Evolutionary conservation across 2,888 invertebrate genomes (phyloP).

Genomic region (Parochlus steinenii): DNA sequence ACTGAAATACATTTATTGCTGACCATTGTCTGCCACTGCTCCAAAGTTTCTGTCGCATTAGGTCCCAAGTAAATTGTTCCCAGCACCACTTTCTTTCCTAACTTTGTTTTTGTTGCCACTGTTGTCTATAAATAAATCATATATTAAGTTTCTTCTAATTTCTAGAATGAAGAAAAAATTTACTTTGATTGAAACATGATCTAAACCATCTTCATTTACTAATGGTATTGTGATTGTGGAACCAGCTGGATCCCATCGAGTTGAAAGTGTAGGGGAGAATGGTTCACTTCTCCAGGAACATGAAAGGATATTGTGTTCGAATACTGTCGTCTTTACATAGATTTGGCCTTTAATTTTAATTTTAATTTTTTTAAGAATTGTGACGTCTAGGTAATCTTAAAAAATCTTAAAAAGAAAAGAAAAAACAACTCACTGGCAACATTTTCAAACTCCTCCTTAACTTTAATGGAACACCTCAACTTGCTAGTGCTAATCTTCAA

Average conservation of each 20-base stretch:
- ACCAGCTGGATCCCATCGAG: slow-evolving; percentile 44
- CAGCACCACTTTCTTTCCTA: slow-evolving; percentile 27
- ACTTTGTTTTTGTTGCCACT: slow-evolving; percentile 27
- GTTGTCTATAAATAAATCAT: slow-evolving; percentile 17
- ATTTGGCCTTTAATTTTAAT: slow-evolving; percentile 39
- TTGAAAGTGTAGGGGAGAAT: slow-evolving; percentile 59
- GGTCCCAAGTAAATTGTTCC: slow-evolving; percentile 22
- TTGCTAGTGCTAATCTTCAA: slow-evolving; percentile 25
- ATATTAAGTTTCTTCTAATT: background rate
- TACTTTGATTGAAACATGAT: slow-evolving; percentile 22
- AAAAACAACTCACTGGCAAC: slow-evolving; percentile 19
- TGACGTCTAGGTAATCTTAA: background rate
- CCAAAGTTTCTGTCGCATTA: slow-evolving; percentile 13
- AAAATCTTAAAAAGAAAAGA: background rate
- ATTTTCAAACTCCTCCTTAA: slow-evolving; percentile 28
- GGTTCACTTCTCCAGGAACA: slow-evolving; percentile 55
- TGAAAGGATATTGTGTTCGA: slow-evolving; percentile 43
- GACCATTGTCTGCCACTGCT: slow-evolving; percentile 23
- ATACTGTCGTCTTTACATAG: slow-evolving; percentile 60
- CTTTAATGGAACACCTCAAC: slow-evolving; percentile 29
- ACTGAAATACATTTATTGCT: slow-evolving; percentile 22
- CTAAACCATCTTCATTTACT: slow-evolving; percentile 20
- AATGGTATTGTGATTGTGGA: slow-evolving; percentile 24
- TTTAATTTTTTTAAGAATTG: too few relatives aligned
- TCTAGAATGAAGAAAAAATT: background rate